phyloP scores from a whole-genome alignment of 2,113 vertebrate genomes.

The Bubo bubo region DNA sequence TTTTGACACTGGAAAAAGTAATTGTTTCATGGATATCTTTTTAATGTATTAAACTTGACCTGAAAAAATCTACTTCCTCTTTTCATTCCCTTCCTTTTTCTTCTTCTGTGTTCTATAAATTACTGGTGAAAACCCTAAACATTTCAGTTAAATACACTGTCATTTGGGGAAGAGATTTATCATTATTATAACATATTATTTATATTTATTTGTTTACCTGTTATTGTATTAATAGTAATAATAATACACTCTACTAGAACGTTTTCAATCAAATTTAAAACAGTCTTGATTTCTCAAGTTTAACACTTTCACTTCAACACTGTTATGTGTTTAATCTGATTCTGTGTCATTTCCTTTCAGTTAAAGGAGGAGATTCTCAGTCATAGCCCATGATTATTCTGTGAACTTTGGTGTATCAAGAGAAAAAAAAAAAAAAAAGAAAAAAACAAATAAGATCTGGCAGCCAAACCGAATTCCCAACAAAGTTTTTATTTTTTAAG shows the following conservation, averaged over 20 bases:
- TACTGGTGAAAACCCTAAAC: not conserved
- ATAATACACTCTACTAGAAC: not conserved
- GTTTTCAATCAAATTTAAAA: not conserved
- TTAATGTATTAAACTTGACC: not conserved
- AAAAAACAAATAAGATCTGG: not conserved
- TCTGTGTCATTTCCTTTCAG: not conserved
- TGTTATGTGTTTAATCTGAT: not conserved
- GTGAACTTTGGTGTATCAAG: not conserved
- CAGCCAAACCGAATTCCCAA: not conserved
- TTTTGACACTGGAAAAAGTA: not conserved
- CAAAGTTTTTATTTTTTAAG: rapidly evolving
- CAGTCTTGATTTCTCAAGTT: not conserved
- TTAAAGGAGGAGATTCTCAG: not conserved
- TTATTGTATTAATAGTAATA: not conserved
- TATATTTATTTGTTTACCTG: not conserved
- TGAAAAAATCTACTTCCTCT: not conserved
- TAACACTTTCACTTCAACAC: not conserved
- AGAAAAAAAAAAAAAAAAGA: not conserved
- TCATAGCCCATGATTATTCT: too few species aligned
- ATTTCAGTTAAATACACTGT: not conserved
- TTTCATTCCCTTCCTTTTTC: not conserved
- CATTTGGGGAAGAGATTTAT: not conserved
- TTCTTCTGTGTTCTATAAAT: not conserved
- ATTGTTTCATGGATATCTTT: not conserved
- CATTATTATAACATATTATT: not conserved